phyloP scores from a whole-genome alignment of 2,113 vertebrate genomes.

The Phoenicopterus ruber region DNA sequence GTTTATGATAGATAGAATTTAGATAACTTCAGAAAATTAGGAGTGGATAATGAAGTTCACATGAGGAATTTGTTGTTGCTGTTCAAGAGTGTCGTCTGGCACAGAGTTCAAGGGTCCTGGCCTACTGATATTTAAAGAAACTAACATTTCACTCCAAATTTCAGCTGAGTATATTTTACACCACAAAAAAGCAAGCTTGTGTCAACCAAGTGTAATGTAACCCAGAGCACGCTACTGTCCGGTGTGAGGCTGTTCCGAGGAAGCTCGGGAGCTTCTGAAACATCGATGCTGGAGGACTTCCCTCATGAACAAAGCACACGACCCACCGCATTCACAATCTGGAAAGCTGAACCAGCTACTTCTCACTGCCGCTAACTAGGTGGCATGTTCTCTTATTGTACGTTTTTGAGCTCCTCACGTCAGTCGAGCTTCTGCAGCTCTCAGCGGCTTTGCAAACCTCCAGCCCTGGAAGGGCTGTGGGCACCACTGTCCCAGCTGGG shows the following conservation, averaged over 20 bases:
- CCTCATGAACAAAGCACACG: not conserved
- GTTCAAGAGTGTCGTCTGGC: not conserved
- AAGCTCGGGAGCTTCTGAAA: not conserved
- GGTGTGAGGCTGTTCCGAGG: not conserved
- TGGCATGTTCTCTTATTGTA: not conserved
- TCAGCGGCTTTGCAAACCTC: not conserved
- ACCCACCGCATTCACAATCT: not conserved
- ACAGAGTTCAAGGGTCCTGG: not conserved
- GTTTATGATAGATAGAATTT: not conserved
- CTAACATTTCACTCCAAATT: not conserved
- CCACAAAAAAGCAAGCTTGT: not conserved
- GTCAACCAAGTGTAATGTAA: not conserved
- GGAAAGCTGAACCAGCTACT: not conserved
- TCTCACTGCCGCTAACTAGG: not conserved
- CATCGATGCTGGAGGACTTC: accelerated
- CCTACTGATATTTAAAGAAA: not conserved
- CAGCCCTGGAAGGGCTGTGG: not conserved
- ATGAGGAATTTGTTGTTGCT: not conserved
- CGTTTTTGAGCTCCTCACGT: not conserved
- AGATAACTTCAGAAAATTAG: not conserved
- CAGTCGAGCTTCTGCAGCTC: not conserved
- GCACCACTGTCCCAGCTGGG: not conserved
- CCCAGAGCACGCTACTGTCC: not conserved
- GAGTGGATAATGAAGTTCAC: not conserved
- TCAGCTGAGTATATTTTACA: not conserved